Percentiles rank a stretch among this genome's conserved stretches.
Evolutionary conservation across 2,113 vertebrate species (phyloP).

Genomic region (Thamnaconus septentrionalis): DNA sequence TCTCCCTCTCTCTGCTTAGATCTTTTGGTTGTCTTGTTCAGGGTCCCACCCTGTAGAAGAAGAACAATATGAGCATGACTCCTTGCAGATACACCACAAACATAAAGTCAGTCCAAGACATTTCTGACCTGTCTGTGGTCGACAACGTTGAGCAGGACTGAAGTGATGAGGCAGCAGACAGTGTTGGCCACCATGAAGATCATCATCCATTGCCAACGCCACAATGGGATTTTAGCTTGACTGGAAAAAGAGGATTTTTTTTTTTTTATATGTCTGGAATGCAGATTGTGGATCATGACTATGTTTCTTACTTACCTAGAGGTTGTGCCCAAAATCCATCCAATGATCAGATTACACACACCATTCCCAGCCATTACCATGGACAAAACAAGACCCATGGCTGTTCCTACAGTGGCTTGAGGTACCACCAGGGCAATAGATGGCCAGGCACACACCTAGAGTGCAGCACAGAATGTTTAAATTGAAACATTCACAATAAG

Average conservation of each 20-base stretch:
- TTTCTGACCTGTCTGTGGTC: constrained; percentile 77
- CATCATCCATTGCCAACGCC: constrained; percentile 84
- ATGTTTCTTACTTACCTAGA: constrained; percentile 62
- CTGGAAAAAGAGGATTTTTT: constrained; percentile 36
- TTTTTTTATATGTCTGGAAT: not conserved
- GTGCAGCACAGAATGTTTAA: constrained; percentile 1
- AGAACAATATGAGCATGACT: not conserved
- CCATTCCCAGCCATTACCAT: constrained; percentile 82
- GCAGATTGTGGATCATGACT: not conserved
- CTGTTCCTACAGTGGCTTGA: constrained; percentile 80
- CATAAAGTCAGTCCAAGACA: too few species aligned
- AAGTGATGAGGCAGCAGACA: constrained; percentile 73
- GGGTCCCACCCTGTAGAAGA: constrained; percentile 69
- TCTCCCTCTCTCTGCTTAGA: constrained; percentile 24
- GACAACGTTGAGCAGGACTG: constrained; percentile 75
- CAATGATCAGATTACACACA: constrained; percentile 80
- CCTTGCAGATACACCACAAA: too few species aligned
- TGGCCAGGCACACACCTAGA: constrained; percentile 84
- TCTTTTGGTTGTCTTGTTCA: constrained; percentile 80
- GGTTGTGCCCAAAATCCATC: constrained; percentile 79
- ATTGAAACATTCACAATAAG: too few species aligned
- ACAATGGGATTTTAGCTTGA: constrained; percentile 79
- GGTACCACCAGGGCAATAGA: constrained; percentile 83
- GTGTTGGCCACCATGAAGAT: constrained; percentile 84
- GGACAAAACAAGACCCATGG: constrained; percentile 81